Conservation (phyloP, 2,797 vertebrate species). For the Aeoliscus strigatus region DNA sequence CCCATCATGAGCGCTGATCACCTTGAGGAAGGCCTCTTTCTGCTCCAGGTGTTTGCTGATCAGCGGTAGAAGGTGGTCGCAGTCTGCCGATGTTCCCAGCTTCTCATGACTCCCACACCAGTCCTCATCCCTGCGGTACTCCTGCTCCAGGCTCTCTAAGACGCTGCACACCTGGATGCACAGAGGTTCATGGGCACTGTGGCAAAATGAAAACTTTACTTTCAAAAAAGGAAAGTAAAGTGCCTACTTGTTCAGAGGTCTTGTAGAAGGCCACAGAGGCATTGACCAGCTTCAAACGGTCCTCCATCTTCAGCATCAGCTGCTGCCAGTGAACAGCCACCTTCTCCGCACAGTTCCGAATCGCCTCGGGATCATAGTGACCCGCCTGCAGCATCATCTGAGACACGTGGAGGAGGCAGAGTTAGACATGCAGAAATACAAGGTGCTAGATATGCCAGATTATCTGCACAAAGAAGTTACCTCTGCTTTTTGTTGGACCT, state of each 20-base stretch:
- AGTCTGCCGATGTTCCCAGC: slow-evolving; percentile 81
- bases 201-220: background rate
- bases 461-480: too few species aligned
- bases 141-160: slow-evolving; percentile 93
- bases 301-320: slow-evolving; percentile 99
- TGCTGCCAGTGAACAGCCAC: slow-evolving; percentile 97
- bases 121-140: slow-evolving; percentile 93
- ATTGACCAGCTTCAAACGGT: slow-evolving; percentile 95
- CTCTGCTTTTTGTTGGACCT: slow-evolving; percentile 97
- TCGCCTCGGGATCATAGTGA: slow-evolving; percentile 91
- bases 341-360: slow-evolving; percentile 91
- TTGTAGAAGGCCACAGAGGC: slow-evolving; percentile 98
- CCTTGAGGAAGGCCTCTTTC: slow-evolving; percentile 97
- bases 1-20: too few species aligned
- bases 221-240: background rate
- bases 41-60: slow-evolving; percentile 98
- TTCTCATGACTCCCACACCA: slow-evolving; percentile 96
- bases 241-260: slow-evolving; percentile 93
- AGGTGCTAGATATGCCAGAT: too few species aligned
- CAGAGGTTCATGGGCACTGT: background rate
- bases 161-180: slow-evolving; percentile 89
- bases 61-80: slow-evolving; percentile 96
- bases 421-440: background rate
- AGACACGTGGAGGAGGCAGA: slow-evolving; percentile 19
- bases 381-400: slow-evolving; percentile 86